These are phyloP conservation scores for Anthoscopus minutus DNA, from an alignment of 2,113 vertebrate genomes.

Conservation along the genomic window DNA sequence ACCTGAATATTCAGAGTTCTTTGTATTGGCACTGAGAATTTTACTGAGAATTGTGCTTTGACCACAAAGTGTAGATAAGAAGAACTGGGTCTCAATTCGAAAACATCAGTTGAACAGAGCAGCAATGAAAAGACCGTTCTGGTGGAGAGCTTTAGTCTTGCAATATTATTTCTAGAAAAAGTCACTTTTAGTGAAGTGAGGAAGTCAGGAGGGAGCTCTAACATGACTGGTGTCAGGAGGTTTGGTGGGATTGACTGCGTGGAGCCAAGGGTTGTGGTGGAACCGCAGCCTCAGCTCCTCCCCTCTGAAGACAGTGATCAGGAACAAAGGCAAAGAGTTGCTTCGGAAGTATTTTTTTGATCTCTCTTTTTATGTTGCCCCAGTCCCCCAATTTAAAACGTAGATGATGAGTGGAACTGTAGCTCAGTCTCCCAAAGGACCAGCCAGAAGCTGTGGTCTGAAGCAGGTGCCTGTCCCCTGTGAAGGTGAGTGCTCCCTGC, in stretches of 20 bases:
- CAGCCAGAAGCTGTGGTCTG: neutral
- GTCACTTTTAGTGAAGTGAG: neutral
- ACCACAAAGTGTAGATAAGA: neutral
- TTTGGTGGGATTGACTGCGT: neutral
- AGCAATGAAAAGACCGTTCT: neutral
- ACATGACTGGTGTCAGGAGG: neutral
- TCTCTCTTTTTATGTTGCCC: neutral
- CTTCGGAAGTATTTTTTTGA: neutral
- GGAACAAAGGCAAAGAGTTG: neutral
- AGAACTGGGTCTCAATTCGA: neutral
- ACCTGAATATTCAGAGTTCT: neutral
- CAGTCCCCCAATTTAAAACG: rapidly evolving
- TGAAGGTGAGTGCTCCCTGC: neutral
- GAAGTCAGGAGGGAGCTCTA: neutral
- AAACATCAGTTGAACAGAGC: neutral
- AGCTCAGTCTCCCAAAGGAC: neutral
- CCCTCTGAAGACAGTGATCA: neutral
- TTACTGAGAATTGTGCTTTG: neutral
- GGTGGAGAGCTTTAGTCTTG: neutral
- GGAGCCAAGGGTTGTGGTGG: neutral
- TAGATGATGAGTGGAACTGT: neutral
- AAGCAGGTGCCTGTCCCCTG: neutral
- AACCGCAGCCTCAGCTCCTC: neutral
- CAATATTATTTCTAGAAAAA: neutral
- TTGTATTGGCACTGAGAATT: neutral